phyloP scores from a whole-genome alignment of 1,140 invertebrate genomes.

The Bombus waltoni region DNA sequence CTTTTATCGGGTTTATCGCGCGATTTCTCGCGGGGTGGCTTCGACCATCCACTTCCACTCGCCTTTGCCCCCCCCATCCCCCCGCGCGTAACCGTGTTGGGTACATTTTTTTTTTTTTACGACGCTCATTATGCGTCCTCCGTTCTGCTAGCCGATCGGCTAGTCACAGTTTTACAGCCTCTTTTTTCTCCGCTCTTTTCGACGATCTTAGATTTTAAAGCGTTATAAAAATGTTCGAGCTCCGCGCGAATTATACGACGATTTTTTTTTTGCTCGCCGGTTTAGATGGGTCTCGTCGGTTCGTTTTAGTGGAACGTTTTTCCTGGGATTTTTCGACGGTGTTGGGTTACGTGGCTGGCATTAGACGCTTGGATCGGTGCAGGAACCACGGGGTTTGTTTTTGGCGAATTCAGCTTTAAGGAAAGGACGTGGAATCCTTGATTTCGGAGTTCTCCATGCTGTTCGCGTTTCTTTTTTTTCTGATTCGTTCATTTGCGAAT shows the following conservation, averaged over 20 bases:
- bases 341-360: too few species aligned
- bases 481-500: too few species aligned
- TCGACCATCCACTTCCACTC: not conserved
- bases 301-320: not conserved
- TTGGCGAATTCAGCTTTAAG: too few species aligned
- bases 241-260: not conserved
- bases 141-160: conserved; percentile 44
- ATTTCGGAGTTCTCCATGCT: too few species aligned
- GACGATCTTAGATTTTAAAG: conserved; percentile 54
- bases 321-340: too few species aligned
- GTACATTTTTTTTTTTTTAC: conserved; percentile 35
- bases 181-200: conserved; percentile 24
- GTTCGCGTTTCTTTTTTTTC: too few species aligned
- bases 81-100: conserved; percentile 19
- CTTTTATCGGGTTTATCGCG: conserved; percentile 54
- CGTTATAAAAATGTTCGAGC: conserved; percentile 10
- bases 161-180: conserved; percentile 60
- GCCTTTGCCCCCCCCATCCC: not conserved
- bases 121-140: conserved; percentile 34
- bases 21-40: conserved; percentile 32
- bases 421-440: too few species aligned
- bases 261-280: not conserved
- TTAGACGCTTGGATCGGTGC: too few species aligned
- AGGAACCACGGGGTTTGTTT: too few species aligned
- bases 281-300: not conserved